These are phyloP conservation scores for Enteromius anoplus DNA, from an alignment of 2,797 vertebrate genomes.

Conservation along the genomic window DNA sequence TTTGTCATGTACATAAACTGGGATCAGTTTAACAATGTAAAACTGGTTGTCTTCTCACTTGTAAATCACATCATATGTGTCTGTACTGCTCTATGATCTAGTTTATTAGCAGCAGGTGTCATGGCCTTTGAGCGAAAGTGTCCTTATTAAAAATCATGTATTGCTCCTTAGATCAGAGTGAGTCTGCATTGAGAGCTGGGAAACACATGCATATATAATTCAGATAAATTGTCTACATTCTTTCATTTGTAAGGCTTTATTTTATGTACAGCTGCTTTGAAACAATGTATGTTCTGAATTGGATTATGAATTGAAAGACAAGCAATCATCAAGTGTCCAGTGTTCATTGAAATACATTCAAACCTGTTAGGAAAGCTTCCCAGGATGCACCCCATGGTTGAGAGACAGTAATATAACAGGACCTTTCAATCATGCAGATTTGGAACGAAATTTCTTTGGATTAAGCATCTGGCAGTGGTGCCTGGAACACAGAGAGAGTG, in stretches of 20 bases:
- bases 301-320: not conserved
- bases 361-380: not conserved
- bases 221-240: not conserved
- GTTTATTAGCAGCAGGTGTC: not conserved
- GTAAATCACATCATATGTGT: conserved; percentile 18
- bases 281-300: conserved; percentile 10
- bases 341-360: not conserved
- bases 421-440: not conserved
- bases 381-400: conserved; percentile 4
- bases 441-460: conserved; percentile 55
- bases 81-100: conserved; percentile 6
- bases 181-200: conserved; percentile 27
- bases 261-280: not conserved
- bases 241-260: not conserved
- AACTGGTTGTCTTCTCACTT: conserved; percentile 20
- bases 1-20: conserved; percentile 48
- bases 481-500: conserved; percentile 63
- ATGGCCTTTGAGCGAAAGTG: conserved; percentile 54
- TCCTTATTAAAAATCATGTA: conserved; percentile 54
- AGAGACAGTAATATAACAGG: conserved; percentile 2
- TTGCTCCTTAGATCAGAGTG: conserved; percentile 36
- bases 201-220: not conserved
- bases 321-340: not conserved
- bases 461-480: conserved; percentile 63
- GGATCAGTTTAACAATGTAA: conserved; percentile 27